Base-by-base conservation (phyloP, 2,888 invertebrate genomes). In the Cataglyphis cursor region DNA sequence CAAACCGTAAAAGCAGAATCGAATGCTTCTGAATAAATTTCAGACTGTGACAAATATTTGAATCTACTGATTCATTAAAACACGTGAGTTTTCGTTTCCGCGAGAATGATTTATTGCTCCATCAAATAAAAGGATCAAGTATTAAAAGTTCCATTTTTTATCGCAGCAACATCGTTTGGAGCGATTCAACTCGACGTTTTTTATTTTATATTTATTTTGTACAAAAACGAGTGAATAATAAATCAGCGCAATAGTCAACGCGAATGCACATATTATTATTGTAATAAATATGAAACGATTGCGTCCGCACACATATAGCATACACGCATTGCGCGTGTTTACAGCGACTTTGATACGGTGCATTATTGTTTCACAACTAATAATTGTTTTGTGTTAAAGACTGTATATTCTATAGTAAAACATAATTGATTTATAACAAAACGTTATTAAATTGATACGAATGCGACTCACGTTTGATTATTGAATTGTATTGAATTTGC, bases 361-460 rank as follows among this genome's bases (percentile, higher is more conserved):
- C 21, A 31, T 78, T 78, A 70, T 68, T 70, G 44, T 78, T 35
- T 35, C 61, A 72, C 31, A 70, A 68, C n/a, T 68, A 57, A 59
- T 31, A 70, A 78, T 35, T 24, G 38, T 51, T 51, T 51, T 48
- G 48, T 2, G 18, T 48, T 51, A n/a, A n/a, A 41, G 35, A 21
- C 24, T 65, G 57, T 44, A 31, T 70, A 78, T 78, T 72, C 18
- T 59, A 57, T 70, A 68, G 57, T n/a, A 38, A 15, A 15, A 28
- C 41, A 15, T 76, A 72, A 72, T 72, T 44, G 59, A 78, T 44
- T 70, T 78, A n/a, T 51, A 51, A 51, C 15, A 18, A 1, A 51
- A n/a, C 51, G n/a, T 59, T 72, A 72, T 78, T 70, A 44, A 44
- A 59, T 70, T 72, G 76, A 28, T 57, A 70, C 57, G 57, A 57